These are phyloP conservation scores for Andrena marginata DNA, from an alignment of 2,888 invertebrate species.

Conservation along the genomic window DNA sequence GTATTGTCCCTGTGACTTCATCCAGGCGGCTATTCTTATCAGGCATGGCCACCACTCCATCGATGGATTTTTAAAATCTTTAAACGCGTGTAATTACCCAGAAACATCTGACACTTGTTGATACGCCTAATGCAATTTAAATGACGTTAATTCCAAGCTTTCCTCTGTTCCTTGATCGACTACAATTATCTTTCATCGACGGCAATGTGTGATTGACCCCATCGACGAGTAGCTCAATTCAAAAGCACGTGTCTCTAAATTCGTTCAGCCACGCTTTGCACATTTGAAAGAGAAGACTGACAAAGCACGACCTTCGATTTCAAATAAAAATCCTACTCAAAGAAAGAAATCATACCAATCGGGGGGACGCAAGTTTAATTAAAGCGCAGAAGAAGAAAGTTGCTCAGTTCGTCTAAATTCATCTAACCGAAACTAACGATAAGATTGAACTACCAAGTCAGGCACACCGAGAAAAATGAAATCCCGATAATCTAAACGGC, in stretches of 20 bases:
- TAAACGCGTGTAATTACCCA: slow-evolving; percentile 23
- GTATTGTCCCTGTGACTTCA: neutral
- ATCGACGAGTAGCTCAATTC: slow-evolving; percentile 24
- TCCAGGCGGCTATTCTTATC: neutral
- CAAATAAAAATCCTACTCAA: too few species aligned
- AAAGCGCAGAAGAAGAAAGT: too few species aligned
- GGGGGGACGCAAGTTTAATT: too few species aligned
- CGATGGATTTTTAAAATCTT: neutral
- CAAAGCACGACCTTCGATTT: too few species aligned
- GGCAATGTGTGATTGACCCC: slow-evolving; percentile 23
- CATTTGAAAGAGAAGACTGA: neutral
- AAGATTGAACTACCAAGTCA: too few species aligned
- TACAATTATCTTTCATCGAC: slow-evolving; percentile 20
- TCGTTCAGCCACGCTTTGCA: neutral
- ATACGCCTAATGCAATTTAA: slow-evolving; percentile 24
- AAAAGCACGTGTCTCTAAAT: slow-evolving; percentile 41
- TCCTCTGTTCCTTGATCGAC: neutral
- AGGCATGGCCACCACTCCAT: too few species aligned
- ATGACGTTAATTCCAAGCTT: slow-evolving; percentile 15
- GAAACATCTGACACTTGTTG: slow-evolving; percentile 57
- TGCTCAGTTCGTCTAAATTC: too few species aligned
- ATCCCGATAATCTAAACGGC: too few species aligned
- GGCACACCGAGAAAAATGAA: too few species aligned
- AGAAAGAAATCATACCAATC: too few species aligned
- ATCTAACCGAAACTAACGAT: too few species aligned